These are phyloP conservation scores for Chinchilla lanigera DNA, from an alignment of 2,113 vertebrate genomes.

Conservation along the genomic window DNA sequence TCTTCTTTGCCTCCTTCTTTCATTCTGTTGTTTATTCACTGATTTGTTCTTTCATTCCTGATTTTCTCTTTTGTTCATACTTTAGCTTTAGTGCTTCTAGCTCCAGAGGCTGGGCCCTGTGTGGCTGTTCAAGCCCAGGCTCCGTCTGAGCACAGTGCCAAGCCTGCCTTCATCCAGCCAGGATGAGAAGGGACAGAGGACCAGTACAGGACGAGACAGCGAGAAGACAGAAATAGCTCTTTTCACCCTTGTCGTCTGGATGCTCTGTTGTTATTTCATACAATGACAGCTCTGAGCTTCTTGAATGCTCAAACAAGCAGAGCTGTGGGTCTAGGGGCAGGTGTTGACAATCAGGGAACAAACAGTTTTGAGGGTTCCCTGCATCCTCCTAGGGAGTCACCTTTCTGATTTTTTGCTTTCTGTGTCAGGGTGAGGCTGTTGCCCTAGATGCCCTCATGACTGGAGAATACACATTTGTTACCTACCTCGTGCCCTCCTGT, in stretches of 20 bases:
- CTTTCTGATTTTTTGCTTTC: neutral
- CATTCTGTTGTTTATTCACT: neutral
- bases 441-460: accelerated
- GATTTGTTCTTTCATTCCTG: neutral
- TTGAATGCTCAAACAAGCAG: neutral
- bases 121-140: neutral
- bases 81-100: slow-evolving; percentile 52
- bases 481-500: neutral
- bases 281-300: slow-evolving; percentile 14
- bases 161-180: neutral
- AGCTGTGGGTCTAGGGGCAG: slow-evolving; percentile 21
- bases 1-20: neutral
- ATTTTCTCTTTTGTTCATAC: neutral
- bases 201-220: neutral
- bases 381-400: neutral
- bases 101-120: neutral
- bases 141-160: neutral
- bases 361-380: slow-evolving; percentile 40
- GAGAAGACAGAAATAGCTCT: neutral
- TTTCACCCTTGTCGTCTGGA: neutral
- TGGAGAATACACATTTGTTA: neutral
- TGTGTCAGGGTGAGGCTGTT: neutral
- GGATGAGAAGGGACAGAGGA: neutral
- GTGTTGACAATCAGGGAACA: slow-evolving; percentile 54
- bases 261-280: slow-evolving; percentile 39